Evolutionary conservation across 92 coral and sea anemone species (phyloP).

Genomic region (Pocillopora meandrina): DNA sequence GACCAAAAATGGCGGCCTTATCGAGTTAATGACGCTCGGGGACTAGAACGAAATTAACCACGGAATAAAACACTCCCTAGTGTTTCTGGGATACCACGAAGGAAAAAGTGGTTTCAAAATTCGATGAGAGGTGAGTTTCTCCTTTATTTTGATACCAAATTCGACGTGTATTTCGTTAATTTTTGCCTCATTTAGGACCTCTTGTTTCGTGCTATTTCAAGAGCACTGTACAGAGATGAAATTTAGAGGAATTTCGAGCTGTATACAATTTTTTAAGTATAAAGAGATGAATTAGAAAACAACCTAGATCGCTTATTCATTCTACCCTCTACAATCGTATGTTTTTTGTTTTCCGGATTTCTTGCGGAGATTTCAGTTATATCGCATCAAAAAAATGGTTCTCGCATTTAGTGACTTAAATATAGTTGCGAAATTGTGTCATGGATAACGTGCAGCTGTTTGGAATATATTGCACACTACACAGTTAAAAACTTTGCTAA

Average conservation of each 20-base stretch:
- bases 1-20: slow-evolving; percentile 26
- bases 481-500: no score
- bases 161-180: no score
- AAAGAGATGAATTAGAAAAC: slow-evolving; percentile 35
- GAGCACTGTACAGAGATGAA: slow-evolving; percentile 28
- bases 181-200: no score
- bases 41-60: slow-evolving; percentile 27
- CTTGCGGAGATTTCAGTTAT: slow-evolving; percentile 2
- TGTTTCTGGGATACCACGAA: slow-evolving; percentile 33
- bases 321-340: slow-evolving; percentile 25
- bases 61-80: slow-evolving; percentile 26
- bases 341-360: background rate
- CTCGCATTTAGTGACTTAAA: background rate
- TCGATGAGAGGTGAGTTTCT: slow-evolving; percentile 19
- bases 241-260: slow-evolving; percentile 34
- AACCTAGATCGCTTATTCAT: slow-evolving; percentile 37
- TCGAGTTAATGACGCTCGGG: slow-evolving; percentile 21
- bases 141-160: slow-evolving; percentile 5
- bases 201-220: background rate
- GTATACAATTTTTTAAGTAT: slow-evolving; percentile 21
- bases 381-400: background rate
- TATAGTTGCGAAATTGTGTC: slow-evolving; percentile 15
- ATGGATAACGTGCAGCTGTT: background rate
- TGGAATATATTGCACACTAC: no score
- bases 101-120: slow-evolving; percentile 23